Conservation (phyloP, 2,888 invertebrate species). For the Barypeithes pellucidus region DNA sequence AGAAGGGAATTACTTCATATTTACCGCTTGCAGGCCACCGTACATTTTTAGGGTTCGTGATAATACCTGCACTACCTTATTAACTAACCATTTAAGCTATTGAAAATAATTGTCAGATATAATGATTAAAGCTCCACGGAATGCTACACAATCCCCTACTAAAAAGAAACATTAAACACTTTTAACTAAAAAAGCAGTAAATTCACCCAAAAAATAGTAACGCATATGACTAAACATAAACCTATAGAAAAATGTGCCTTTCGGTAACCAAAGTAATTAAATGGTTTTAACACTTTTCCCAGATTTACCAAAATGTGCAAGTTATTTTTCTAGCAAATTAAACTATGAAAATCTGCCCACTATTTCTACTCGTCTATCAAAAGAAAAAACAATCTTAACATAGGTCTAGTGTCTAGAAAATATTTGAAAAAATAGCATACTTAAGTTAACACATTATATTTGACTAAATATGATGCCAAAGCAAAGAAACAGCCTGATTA, state of each 20-base stretch:
- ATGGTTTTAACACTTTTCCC: constrained; percentile 4
- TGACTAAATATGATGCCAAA: constrained; percentile 55
- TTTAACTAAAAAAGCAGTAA: constrained; percentile 35
- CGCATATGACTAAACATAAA: constrained; percentile 26
- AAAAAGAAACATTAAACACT: constrained; percentile 11
- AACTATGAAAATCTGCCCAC: constrained; percentile 32
- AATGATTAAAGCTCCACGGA: too few species aligned
- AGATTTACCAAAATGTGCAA: constrained; percentile 22
- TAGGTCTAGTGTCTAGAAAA: constrained; percentile 13
- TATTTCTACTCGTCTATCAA: constrained; percentile 27
- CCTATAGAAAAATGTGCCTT: constrained; percentile 19
- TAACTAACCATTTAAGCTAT: too few species aligned
- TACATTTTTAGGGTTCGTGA: too few species aligned
- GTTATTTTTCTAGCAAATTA: constrained; percentile 8
- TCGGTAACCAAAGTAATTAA: not conserved
- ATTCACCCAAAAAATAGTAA: constrained; percentile 39
- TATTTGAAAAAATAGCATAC: constrained; percentile 24
- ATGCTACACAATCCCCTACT: too few species aligned
- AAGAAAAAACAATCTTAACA: constrained; percentile 25
- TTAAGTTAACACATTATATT: constrained; percentile 32
- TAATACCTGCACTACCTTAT: too few species aligned
- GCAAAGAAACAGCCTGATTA: constrained; percentile 55
- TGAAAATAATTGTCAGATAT: too few species aligned
- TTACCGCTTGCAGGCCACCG: too few species aligned
- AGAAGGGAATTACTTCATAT: too few species aligned